A percentile compares a stretch with the other conserved stretches of the same genome.
Evolutionary conservation across 2,888 invertebrate genomes (phyloP).

Genomic region (Cephus spinipes): DNA sequence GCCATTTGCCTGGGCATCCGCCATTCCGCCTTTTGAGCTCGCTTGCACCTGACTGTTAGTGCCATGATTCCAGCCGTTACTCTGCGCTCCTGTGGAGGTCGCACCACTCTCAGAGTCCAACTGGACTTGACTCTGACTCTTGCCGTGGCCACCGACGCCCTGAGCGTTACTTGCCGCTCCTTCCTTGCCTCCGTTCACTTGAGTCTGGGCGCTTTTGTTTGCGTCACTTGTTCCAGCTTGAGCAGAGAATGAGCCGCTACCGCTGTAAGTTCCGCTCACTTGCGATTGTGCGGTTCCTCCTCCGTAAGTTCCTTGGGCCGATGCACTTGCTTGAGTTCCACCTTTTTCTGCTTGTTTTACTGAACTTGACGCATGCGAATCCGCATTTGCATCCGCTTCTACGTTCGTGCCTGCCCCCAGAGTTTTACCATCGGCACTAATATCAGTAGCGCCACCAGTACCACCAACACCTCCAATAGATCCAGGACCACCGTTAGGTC

Average conservation of each 20-base stretch:
- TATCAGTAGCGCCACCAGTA: conserved; percentile 25
- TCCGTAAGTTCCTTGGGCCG: conserved; percentile 81
- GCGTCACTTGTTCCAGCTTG: conserved; percentile 84
- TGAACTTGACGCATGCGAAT: conserved; percentile 80
- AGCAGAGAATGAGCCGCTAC: conserved; percentile 84
- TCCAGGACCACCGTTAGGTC: background rate
- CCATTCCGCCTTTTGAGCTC: conserved; percentile 84
- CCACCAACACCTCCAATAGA: conserved; percentile 4
- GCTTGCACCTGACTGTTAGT: conserved; percentile 85
- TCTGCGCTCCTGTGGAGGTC: conserved; percentile 81
- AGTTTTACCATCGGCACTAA: background rate
- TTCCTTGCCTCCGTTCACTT: conserved; percentile 79
- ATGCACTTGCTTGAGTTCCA: conserved; percentile 81
- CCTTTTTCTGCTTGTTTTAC: conserved; percentile 69
- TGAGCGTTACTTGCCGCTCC: conserved; percentile 83
- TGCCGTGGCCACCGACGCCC: conserved; percentile 79
- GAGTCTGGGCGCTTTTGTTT: conserved; percentile 77
- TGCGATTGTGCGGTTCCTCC: conserved; percentile 85
- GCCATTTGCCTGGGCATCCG: conserved; percentile 87
- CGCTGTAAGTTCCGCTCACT: conserved; percentile 83
- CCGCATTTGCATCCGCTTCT: conserved; percentile 71
- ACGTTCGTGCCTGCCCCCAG: background rate
- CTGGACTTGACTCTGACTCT: conserved; percentile 83
- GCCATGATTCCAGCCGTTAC: conserved; percentile 80
- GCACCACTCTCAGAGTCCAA: conserved; percentile 82